phyloP scores from a whole-genome alignment of 2,888 invertebrate species.

The Willowsia nigromaculata region DNA sequence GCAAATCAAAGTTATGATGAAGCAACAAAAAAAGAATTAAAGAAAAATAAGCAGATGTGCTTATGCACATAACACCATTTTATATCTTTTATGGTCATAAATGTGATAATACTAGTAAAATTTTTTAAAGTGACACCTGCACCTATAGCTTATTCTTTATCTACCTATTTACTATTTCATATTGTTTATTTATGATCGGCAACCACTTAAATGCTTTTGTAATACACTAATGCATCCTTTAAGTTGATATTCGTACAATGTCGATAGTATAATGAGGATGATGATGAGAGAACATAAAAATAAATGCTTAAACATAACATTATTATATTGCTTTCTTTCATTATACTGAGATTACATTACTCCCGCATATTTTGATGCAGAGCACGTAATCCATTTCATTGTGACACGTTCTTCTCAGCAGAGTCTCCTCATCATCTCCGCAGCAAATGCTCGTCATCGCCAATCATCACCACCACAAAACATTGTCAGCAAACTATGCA shows the following conservation, averaged over 20 bases:
- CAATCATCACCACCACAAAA: slow-evolving; percentile 11
- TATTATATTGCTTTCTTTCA: neutral
- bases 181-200: neutral
- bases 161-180: neutral
- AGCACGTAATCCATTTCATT: slow-evolving; percentile 63
- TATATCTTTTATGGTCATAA: neutral
- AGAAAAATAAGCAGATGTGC: neutral
- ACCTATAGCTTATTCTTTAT: neutral
- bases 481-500: neutral
- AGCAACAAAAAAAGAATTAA: neutral
- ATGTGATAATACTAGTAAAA: neutral
- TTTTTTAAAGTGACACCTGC: slow-evolving; percentile 48
- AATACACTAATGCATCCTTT: slow-evolving; percentile 8
- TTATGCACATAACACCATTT: neutral
- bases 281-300: slow-evolving; percentile 31
- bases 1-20: neutral
- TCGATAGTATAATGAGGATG: neutral
- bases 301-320: neutral
- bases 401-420: slow-evolving; percentile 48
- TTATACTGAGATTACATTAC: neutral
- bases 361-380: slow-evolving; percentile 19
- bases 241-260: neutral
- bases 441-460: neutral
- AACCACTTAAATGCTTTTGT: neutral
- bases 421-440: too few species aligned